A percentile compares a stretch with the other conserved stretches of the same genome.
Conservation (phyloP, 2,113 vertebrate species). For the Nicator chloris region DNA sequence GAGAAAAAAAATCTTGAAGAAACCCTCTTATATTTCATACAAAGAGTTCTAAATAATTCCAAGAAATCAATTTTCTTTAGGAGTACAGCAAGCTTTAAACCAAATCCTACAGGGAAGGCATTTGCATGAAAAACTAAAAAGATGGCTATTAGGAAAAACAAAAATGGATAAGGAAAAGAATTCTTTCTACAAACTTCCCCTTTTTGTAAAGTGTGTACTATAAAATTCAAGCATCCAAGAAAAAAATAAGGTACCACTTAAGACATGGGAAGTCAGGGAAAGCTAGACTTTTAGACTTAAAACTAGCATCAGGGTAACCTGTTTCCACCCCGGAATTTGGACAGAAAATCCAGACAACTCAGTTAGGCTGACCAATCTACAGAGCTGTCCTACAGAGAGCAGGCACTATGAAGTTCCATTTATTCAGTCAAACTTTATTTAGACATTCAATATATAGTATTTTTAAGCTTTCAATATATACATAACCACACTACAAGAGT, state of each 20-base stretch:
- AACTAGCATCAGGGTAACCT: not conserved
- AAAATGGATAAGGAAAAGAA: not conserved
- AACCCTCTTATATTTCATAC: not conserved
- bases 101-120: not conserved
- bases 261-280: not conserved
- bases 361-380: not conserved
- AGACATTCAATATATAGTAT: not conserved
- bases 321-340: not conserved
- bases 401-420: not conserved
- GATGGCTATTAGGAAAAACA: fast-evolving
- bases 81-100: not conserved
- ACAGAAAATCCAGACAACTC: not conserved
- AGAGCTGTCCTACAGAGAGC: not conserved
- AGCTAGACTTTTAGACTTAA: not conserved
- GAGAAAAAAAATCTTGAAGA: not conserved
- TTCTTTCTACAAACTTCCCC: not conserved
- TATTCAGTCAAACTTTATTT: not conserved
- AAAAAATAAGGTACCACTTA: not conserved
- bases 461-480: not conserved
- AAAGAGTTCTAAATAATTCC: not conserved
- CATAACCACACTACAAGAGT: not conserved
- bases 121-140: not conserved
- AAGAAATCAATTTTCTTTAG: not conserved
- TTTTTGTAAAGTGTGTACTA: not conserved
- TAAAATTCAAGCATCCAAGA: not conserved